These are phyloP conservation scores for Lepilemur ruficaudatus DNA, from an alignment of 2,797 vertebrate genomes.

Conservation along the genomic window DNA sequence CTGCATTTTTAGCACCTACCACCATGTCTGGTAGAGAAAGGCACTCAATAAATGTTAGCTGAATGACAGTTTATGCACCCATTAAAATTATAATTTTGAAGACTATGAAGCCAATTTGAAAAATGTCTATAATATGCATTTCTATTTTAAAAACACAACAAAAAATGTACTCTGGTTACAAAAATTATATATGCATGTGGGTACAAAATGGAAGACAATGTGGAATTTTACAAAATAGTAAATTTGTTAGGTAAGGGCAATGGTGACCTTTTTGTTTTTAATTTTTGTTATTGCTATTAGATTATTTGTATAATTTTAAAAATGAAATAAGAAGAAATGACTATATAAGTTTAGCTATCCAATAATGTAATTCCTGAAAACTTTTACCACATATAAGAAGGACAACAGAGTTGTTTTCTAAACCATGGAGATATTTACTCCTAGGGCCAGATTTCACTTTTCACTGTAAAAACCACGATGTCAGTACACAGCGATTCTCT, in stretches of 20 bases:
- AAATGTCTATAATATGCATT: not conserved
- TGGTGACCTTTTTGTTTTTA: not conserved
- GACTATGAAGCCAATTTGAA: not conserved
- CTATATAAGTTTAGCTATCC: not conserved
- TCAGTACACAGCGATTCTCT: rapidly evolving
- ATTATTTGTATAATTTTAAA: not conserved
- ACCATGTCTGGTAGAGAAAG: not conserved
- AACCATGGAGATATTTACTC: not conserved
- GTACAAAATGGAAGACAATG: not conserved
- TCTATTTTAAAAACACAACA: not conserved
- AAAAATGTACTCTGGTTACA: not conserved
- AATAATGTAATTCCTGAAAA: not conserved
- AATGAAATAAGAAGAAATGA: not conserved
- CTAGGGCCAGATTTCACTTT: too few relatives aligned
- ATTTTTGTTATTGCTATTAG: not conserved
- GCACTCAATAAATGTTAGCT: not conserved
- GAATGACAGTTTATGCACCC: not conserved
- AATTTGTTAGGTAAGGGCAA: not conserved
- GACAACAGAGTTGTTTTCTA: not conserved
- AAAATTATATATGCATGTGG: not conserved
- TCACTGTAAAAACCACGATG: not conserved
- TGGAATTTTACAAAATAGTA: not conserved
- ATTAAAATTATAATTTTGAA: not conserved
- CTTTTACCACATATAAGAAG: rapidly evolving
- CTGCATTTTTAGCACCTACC: not conserved